Base-by-base conservation (phyloP, 2,113 vertebrate species). In the Megaceryle torquata region DNA sequence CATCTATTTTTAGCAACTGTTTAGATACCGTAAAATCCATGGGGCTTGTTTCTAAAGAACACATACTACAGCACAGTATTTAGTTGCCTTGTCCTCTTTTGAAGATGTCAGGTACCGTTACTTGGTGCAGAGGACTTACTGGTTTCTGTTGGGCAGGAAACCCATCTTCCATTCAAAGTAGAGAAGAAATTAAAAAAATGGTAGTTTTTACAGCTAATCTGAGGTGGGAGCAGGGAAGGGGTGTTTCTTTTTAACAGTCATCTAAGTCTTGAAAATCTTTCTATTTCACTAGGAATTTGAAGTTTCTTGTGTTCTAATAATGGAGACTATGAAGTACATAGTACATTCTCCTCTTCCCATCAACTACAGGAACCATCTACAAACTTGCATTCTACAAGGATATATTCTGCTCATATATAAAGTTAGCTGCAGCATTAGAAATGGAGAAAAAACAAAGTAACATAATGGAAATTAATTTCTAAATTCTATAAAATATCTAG, bases 251-350 rank as follows among this genome's bases (percentile, higher is more conserved):
- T 48, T 33, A 48, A 15, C 25, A 11, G 15, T 24, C 43, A 70
- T 35, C 59, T 54, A 19, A 61, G 35, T 44, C 75, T 51, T 44
- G 43, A 61, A 75, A 86, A 19, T 35, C 50, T n/a, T 86, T 81
- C 41, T 83, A 25, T 60, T 85, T 88, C 59, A 54, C 19, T 35
- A 8, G 11, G n/a, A 80, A 79, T 9, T 1, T 31, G 7, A 68
- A 63, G 44, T 61, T 80, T 72, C 71, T 77, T 63, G 31, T 10
- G 59, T 48, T 22, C 43, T 69, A 51, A 31, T 64, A 78, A 56
- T 0, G 0, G 29, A 63, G 43, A 60, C 19, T 63, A 67, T 1
- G 0, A 80, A 89, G 69, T 21, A 56, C 26, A 43, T 31, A 37
- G 43, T 6, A 63, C n/a, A 21, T 61, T 48, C n/a, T 31, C 54